Conservation (phyloP, 2,113 vertebrate species). For the Pelobates fuscus region DNA sequence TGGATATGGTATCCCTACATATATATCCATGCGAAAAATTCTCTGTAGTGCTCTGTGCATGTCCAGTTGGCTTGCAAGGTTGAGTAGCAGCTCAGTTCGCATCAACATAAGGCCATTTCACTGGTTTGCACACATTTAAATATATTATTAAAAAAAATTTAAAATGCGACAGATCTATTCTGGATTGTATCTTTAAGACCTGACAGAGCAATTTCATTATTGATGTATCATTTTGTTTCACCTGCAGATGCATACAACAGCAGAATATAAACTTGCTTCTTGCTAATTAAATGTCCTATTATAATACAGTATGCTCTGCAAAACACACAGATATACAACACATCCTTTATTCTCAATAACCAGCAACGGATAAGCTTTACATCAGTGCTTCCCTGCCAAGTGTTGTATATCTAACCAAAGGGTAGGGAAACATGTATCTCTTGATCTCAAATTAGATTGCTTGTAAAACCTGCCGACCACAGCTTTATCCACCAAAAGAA, state of each 20-base stretch:
- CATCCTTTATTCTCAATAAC: slow-evolving; percentile 40
- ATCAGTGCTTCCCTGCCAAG: slow-evolving; percentile 43
- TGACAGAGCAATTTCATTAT: neutral
- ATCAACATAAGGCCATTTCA: too few species aligned
- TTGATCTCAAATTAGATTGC: slow-evolving; percentile 45
- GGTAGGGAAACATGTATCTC: slow-evolving; percentile 20
- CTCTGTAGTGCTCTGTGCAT: too few species aligned
- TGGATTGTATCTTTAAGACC: neutral
- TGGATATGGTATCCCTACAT: too few species aligned
- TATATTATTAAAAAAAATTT: too few species aligned
- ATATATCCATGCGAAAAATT: too few species aligned
- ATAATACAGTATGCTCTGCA: slow-evolving; percentile 15
- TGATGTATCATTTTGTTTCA: neutral
- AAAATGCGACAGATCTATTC: neutral
- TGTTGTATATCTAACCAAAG: slow-evolving; percentile 34
- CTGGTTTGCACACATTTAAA: too few species aligned
- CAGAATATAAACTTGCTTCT: slow-evolving; percentile 2
- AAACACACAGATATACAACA: slow-evolving; percentile 8
- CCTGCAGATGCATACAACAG: neutral
- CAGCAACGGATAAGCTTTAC: slow-evolving; percentile 27
- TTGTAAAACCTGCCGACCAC: slow-evolving; percentile 41
- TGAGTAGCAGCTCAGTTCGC: too few species aligned
- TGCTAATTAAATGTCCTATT: slow-evolving; percentile 30
- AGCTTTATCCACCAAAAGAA: slow-evolving; percentile 24
- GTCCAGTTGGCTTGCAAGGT: too few species aligned